Conservation (phyloP, 1,140 invertebrate species). For the Doryteuthis pealeii region DNA sequence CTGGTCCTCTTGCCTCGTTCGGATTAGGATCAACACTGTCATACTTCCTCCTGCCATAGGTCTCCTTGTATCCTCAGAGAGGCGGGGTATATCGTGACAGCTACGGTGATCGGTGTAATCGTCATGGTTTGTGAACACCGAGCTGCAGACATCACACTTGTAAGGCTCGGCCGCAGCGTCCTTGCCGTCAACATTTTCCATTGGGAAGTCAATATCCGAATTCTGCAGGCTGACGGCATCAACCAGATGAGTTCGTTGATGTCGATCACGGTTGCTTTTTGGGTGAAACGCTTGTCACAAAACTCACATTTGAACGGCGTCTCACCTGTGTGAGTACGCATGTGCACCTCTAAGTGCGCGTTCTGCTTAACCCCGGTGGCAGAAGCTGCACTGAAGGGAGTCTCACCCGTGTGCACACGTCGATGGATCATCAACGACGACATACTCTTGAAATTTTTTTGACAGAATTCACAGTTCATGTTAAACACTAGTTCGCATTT, state of each 20-base stretch:
- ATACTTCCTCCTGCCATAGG: not conserved
- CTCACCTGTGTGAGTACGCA: conserved; percentile 66
- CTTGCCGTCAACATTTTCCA: not conserved
- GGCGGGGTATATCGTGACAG: not conserved
- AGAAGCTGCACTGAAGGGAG: conserved; percentile 68
- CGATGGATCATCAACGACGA: not conserved
- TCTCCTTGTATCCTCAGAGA: not conserved
- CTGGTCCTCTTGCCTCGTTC: not conserved
- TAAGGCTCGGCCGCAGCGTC: conserved; percentile 6
- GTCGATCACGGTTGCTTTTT: conserved; percentile 17
- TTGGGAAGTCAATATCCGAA: not conserved
- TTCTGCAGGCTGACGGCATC: not conserved
- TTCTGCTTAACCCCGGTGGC: conserved; percentile 12
- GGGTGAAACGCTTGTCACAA: conserved; percentile 18
- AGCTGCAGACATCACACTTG: conserved; percentile 17
- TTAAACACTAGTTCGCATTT: not conserved
- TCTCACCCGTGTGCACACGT: conserved; percentile 63
- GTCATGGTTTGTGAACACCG: conserved; percentile 13
- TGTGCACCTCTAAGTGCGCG: conserved; percentile 30
- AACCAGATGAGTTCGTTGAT: conserved; percentile 19
- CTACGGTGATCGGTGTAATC: not conserved
- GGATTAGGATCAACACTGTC: not conserved
- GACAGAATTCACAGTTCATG: conserved; percentile 62
- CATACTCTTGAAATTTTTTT: conserved; percentile 19
- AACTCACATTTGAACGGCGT: conserved; percentile 62